Conservation (phyloP, 2,113 vertebrate species). For the Hippocampus barbouri region DNA sequence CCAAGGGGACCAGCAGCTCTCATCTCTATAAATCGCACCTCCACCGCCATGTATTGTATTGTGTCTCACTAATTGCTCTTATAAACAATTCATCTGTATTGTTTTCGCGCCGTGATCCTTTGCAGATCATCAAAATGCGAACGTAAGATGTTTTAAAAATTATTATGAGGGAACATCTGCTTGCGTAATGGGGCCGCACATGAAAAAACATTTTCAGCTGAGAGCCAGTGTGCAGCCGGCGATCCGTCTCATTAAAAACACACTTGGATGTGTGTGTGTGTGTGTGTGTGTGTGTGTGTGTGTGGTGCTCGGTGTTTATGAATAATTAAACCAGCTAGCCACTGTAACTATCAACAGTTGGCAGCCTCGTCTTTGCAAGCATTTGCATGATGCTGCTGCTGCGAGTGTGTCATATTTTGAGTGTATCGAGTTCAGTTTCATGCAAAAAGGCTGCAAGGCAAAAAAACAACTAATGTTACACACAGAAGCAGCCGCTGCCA, state of each 20-base stretch:
- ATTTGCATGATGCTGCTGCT: conserved; percentile 28
- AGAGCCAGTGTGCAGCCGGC: conserved; percentile 29
- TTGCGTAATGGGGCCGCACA: conserved; percentile 37
- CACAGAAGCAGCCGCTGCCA: conserved; percentile 1
- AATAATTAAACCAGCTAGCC: conserved; percentile 61
- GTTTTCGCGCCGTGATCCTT: not conserved
- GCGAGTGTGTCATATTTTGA: conserved; percentile 17
- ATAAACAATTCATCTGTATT: conserved; percentile 7
- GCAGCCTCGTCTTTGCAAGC: conserved; percentile 37
- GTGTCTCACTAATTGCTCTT: conserved; percentile 13
- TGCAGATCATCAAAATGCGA: conserved; percentile 27
- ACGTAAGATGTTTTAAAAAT: conserved; percentile 11
- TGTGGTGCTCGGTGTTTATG: conserved; percentile 43
- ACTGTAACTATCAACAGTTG: conserved; percentile 50
- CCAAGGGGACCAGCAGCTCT: conserved; percentile 12
- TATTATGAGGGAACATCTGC: conserved; percentile 54
- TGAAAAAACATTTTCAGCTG: conserved; percentile 46
- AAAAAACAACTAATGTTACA: conserved; percentile 8
- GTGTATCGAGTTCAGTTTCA: conserved; percentile 18
- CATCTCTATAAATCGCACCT: conserved; percentile 23
- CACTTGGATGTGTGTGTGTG: conserved; percentile 36
- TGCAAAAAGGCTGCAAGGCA: conserved; percentile 4
- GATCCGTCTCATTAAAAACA: conserved; percentile 54
- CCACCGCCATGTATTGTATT: conserved; percentile 15
- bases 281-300: conserved; percentile 33